These are phyloP conservation scores for Parthenolecanium corni DNA, from an alignment of 2,888 invertebrate species.

Conservation along the genomic window DNA sequence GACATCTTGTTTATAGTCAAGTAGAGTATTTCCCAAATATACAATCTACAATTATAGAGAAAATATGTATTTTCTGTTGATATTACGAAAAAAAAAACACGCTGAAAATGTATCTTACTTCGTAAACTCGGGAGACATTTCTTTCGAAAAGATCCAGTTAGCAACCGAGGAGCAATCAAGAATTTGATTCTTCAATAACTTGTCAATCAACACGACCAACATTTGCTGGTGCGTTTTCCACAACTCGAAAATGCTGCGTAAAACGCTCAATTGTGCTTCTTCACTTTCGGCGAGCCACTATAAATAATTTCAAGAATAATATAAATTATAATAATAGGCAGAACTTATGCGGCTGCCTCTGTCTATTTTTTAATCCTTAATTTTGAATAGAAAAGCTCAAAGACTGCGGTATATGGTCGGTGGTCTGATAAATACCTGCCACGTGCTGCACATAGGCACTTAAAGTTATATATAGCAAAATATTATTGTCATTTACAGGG, in stretches of 20 bases:
- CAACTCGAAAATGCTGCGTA: slow-evolving; percentile 85
- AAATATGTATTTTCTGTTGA: too few relatives aligned
- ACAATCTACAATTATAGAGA: slow-evolving; percentile 49
- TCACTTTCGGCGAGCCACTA: slow-evolving; percentile 84
- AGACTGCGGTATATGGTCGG: too few relatives aligned
- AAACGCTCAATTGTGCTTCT: slow-evolving; percentile 87
- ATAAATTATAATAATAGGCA: neutral
- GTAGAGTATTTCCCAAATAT: slow-evolving; percentile 94
- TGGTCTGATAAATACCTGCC: too few relatives aligned
- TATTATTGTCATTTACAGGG: too few relatives aligned
- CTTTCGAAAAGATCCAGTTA: slow-evolving; percentile 93
- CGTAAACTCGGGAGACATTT: slow-evolving; percentile 83
- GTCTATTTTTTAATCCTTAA: too few relatives aligned
- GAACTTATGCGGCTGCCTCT: too few relatives aligned
- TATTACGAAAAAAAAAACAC: neutral
- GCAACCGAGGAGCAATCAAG: slow-evolving; percentile 95
- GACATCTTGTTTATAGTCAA: slow-evolving; percentile 94
- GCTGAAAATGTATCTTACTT: slow-evolving; percentile 41
- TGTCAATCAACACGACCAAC: slow-evolving; percentile 91
- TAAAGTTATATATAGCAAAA: too few relatives aligned
- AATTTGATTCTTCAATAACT: slow-evolving; percentile 92
- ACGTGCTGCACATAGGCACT: too few relatives aligned
- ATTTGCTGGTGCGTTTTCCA: slow-evolving; percentile 95
- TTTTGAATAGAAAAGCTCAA: too few relatives aligned
- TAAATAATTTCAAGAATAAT: slow-evolving; percentile 33